Percentiles rank a stretch among this genome's conserved stretches.
Conservation (phyloP, 2,113 vertebrate genomes). For the Amazona guildingii region DNA sequence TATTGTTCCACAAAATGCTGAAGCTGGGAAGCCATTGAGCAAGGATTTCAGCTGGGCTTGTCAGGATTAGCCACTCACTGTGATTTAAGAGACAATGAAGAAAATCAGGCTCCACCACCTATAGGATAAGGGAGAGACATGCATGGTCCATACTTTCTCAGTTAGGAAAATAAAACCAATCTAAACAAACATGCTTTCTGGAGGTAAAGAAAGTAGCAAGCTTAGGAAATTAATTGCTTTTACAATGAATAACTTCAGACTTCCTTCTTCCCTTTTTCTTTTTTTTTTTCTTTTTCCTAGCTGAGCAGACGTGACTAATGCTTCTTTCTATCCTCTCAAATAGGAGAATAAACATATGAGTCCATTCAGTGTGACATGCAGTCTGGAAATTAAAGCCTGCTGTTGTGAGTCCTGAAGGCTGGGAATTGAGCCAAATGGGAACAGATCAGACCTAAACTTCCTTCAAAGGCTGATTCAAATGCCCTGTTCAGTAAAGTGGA, state of each 20-base stretch:
- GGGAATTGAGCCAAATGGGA: neutral
- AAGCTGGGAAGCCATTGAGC: neutral
- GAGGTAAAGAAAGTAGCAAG: neutral
- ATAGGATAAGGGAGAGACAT: neutral
- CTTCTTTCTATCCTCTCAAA: constrained; percentile 18
- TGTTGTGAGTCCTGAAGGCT: neutral
- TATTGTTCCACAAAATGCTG: neutral
- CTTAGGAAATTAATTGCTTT: neutral
- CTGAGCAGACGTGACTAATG: neutral
- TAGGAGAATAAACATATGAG: neutral
- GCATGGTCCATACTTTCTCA: neutral
- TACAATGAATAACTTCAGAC: neutral
- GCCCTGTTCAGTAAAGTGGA: neutral
- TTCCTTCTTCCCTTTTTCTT: neutral
- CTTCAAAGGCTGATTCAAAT: neutral
- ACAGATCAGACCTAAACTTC: neutral
- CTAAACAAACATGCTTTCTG: neutral
- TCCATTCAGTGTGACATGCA: neutral
- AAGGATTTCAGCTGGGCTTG: neutral
- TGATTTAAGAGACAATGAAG: neutral
- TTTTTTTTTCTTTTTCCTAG: neutral
- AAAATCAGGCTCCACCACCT: neutral
- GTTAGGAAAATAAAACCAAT: neutral
- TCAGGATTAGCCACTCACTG: neutral
- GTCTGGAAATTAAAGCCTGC: constrained; percentile 38